These are phyloP conservation scores for Solenodon paradoxus DNA, from an alignment of 2,113 vertebrate species.

Conservation along the genomic window DNA sequence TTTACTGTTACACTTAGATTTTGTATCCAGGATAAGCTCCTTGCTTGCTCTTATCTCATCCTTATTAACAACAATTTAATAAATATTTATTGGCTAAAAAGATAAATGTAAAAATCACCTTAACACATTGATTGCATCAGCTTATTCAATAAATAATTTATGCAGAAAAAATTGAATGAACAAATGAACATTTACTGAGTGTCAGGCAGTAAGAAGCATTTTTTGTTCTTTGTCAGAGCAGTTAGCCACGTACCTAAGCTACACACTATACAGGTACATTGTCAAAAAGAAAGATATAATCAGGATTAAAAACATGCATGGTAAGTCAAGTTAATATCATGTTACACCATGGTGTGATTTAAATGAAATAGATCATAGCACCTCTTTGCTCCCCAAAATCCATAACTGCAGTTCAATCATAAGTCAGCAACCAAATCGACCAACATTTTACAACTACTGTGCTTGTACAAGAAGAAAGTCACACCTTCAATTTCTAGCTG, in stretches of 20 bases:
- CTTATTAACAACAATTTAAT: background rate
- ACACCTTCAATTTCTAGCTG: too few relatives aligned
- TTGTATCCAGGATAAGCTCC: background rate
- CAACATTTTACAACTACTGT: background rate
- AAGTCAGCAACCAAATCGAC: background rate
- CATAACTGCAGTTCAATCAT: background rate
- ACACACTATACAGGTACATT: background rate
- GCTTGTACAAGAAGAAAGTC: too few relatives aligned
- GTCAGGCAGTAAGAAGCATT: background rate
- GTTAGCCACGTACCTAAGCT: background rate
- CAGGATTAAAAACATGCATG: background rate
- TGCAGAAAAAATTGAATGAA: background rate
- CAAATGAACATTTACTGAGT: background rate
- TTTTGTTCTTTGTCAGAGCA: background rate
- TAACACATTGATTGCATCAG: background rate
- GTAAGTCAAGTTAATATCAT: background rate
- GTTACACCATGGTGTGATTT: background rate
- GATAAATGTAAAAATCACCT: background rate
- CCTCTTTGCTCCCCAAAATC: background rate
- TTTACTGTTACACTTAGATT: conserved; percentile 8
- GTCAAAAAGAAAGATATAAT: background rate
- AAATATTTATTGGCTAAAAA: background rate
- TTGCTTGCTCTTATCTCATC: background rate
- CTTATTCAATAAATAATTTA: background rate
- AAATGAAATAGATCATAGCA: background rate